A percentile compares a stretch with the other conserved stretches of the same genome.
Conservation (phyloP, 2,888 invertebrate genomes). For the Pinctada fucata region DNA sequence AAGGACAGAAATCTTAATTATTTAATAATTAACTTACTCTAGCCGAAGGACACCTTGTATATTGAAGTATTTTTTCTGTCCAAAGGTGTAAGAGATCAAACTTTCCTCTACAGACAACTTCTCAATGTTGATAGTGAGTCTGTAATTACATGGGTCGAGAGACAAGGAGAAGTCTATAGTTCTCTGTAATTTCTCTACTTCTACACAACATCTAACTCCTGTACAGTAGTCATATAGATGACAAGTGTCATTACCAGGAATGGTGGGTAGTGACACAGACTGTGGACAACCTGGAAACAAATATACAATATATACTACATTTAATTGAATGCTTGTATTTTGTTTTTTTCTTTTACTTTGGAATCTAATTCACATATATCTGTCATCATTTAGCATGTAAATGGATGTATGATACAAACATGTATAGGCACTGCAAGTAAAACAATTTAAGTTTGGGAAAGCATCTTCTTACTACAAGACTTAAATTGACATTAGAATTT, state of each 20-base stretch:
- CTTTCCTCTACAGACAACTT: constrained; percentile 21
- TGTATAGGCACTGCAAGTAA: too few relatives aligned
- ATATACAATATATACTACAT: too few relatives aligned
- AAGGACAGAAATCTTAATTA: too few relatives aligned
- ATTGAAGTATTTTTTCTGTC: constrained; percentile 14
- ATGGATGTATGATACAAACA: too few relatives aligned
- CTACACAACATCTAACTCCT: constrained; percentile 41
- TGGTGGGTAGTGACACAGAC: constrained; percentile 6
- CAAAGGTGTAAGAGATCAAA: constrained; percentile 30
- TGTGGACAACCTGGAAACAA: constrained; percentile 21
- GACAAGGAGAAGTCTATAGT: constrained; percentile 36
- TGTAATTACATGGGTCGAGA: constrained; percentile 41
- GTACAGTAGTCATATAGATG: constrained; percentile 43
- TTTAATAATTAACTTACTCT: constrained; percentile 22
- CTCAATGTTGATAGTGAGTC: constrained; percentile 44
- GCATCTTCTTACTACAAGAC: too few relatives aligned
- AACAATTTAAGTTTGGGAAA: too few relatives aligned
- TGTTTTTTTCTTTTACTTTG: too few relatives aligned
- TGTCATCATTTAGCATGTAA: too few relatives aligned
- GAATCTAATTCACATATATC: too few relatives aligned
- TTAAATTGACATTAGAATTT: too few relatives aligned
- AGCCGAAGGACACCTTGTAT: constrained; percentile 30
- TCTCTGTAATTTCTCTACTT: constrained; percentile 33
- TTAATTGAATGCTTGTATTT: too few relatives aligned
- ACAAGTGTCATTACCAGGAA: constrained; percentile 32